Evolutionary conservation across 53 echinoderm and acorn worm genomes (phyloP), one percentile per base, ranked within the genome.

Genomic region (Mesocentrotus franciscanus): DNA sequence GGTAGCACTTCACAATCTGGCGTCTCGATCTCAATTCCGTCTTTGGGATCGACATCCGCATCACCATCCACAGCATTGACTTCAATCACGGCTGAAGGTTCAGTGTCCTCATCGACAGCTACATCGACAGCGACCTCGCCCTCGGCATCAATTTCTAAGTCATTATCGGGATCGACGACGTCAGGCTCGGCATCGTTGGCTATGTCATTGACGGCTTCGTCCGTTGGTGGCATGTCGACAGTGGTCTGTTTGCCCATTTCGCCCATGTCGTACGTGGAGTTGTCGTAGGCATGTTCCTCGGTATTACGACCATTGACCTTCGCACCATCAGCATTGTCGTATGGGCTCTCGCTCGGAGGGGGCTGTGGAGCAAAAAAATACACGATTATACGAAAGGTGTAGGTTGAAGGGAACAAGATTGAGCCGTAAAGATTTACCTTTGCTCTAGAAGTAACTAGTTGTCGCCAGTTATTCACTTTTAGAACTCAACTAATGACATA

Each of bases 201-300:
- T 12, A 68, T 10, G 74, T 74, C 74, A 11, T 30, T 81, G 36
- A 13, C 42, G 17, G 42, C 12, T 74, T 74, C 74, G 32, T 74
- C 74, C 15, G 42, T 42, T 42, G 81, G 42, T 6, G 42, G 81
- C 81, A 81, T 81, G 42, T 81, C 81, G 4, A 81, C 39, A 42
- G 32, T 14, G 35, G 81, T 81, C 42, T 36, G 17, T 42, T 90
- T 60, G 56, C 90, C 90, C 27, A 60, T 90, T n/a, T n/a, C n/a
- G 60, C 60, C 90, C 30, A 59, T 26, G 30, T 90, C 60, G 60
- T 90, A 58, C 7, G 90, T 60, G 4, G 90, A 9, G 24, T 85
- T 85, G 30, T 85, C 85, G 85, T 71, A 90, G 10, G 94, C 62
- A 13, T 94, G 16, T 61, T 78, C 27, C 49, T 94, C 35, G 29